Evolutionary conservation across 2,888 invertebrate species (phyloP).

Genomic region (Drosophila meridiana): DNA sequence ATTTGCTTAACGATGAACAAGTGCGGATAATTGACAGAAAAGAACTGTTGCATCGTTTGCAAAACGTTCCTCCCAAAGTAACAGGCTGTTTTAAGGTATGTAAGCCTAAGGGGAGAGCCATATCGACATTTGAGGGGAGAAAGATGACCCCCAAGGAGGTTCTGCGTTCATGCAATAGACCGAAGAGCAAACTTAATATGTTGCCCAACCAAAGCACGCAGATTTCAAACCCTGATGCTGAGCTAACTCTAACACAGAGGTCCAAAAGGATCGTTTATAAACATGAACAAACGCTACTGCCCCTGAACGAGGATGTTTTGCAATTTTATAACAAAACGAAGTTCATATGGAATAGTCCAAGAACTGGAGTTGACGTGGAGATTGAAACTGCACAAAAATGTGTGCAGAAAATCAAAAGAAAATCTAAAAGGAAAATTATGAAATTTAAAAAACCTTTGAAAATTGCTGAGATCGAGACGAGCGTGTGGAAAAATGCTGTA

Average conservation of each 20-base stretch:
- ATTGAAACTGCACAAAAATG: background rate
- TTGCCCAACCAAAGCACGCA: background rate
- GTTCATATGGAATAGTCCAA: too few species aligned
- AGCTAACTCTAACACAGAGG: fast-evolving
- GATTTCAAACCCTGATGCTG: background rate
- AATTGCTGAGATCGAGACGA: too few species aligned
- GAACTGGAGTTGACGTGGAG: background rate
- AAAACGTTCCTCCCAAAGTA: fast-evolving
- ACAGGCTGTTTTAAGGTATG: background rate
- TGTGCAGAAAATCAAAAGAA: too few species aligned
- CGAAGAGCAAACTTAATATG: background rate
- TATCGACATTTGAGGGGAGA: background rate
- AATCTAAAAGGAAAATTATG: background rate
- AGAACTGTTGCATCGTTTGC: background rate
- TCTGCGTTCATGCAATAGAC: constrained; percentile 18
- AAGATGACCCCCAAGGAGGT: background rate
- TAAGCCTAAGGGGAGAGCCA: background rate
- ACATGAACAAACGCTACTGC: background rate
- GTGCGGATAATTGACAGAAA: constrained; percentile 6
- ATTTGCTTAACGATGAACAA: constrained; percentile 4
- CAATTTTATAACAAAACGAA: background rate
- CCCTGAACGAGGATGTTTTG: background rate
- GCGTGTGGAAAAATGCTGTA: constrained; percentile 3
- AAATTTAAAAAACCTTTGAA: background rate
- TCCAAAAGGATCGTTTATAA: background rate